These are phyloP conservation scores for Sarcoramphus papa DNA, from an alignment of 2,797 vertebrate genomes.

Conservation along the genomic window DNA sequence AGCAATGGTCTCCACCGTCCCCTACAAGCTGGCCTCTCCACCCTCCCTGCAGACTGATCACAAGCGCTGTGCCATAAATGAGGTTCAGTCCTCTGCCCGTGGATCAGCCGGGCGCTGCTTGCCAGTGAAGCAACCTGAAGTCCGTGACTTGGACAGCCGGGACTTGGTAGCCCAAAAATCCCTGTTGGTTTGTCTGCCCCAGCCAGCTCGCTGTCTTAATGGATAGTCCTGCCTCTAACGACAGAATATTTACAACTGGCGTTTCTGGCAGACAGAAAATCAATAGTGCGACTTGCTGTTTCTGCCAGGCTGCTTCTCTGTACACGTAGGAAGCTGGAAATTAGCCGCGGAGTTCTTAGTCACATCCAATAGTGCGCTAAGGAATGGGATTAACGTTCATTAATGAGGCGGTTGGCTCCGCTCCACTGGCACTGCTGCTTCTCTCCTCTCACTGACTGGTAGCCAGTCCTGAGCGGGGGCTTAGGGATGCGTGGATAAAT, in stretches of 20 bases:
- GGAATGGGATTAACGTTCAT: not conserved
- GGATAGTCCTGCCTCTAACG: not conserved
- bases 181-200: fast-evolving
- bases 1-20: not conserved
- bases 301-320: not conserved
- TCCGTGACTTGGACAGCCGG: not conserved
- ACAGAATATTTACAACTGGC: not conserved
- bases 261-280: not conserved
- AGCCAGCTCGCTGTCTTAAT: not conserved
- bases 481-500: fast-evolving
- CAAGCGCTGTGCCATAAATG: not conserved
- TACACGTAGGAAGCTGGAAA: not conserved
- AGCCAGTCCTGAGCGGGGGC: fast-evolving
- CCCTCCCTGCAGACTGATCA: not conserved
- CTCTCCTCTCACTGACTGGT: not conserved
- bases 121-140: not conserved
- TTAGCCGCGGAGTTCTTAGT: not conserved
- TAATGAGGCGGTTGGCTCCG: not conserved
- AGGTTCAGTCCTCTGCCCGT: fast-evolving
- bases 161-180: not conserved
- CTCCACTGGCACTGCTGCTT: not conserved
- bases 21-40: fast-evolving
- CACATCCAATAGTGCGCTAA: fast-evolving
- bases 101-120: fast-evolving
- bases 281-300: fast-evolving